A percentile compares a stretch with the other conserved stretches of the same genome.
Conservation (phyloP, 2,888 invertebrate species). For the Agapetus fuscipes region DNA sequence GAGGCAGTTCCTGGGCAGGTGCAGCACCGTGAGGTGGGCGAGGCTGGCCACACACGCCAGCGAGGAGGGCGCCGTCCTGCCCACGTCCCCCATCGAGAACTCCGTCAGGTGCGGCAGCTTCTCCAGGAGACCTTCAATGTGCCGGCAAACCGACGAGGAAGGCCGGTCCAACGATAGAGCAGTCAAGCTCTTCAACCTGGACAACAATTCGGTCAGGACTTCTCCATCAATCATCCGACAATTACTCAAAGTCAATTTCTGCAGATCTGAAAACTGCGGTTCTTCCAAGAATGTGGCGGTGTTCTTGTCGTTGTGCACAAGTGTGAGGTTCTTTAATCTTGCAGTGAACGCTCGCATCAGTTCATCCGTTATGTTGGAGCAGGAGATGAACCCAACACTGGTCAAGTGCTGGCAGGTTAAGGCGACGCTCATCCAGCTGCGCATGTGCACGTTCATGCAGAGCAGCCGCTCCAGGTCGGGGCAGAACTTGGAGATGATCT, state of each 20-base stretch:
- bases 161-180: background rate
- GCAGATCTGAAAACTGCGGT: no score
- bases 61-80: conserved; percentile 21
- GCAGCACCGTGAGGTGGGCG: conserved; percentile 36
- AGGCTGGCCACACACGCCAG: conserved; percentile 34
- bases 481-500: conserved; percentile 47
- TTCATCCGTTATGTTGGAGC: no score
- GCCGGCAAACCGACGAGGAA: conserved; percentile 8
- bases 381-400: no score
- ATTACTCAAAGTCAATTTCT: no score
- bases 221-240: no score
- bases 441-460: background rate
- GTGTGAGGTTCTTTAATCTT: no score
- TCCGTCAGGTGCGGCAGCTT: conserved; percentile 33
- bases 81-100: conserved; percentile 34
- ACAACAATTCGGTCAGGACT: no score
- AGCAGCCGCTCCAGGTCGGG: conserved; percentile 35
- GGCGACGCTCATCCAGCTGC: no score
- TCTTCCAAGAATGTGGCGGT: no score
- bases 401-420: no score
- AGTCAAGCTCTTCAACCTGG: background rate
- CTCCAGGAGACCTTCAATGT: conserved; percentile 27
- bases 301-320: no score
- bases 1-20: conserved; percentile 36
- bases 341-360: no score